These are phyloP conservation scores for Thermophis baileyi DNA, from an alignment of 2,113 vertebrate genomes.

Conservation along the genomic window DNA sequence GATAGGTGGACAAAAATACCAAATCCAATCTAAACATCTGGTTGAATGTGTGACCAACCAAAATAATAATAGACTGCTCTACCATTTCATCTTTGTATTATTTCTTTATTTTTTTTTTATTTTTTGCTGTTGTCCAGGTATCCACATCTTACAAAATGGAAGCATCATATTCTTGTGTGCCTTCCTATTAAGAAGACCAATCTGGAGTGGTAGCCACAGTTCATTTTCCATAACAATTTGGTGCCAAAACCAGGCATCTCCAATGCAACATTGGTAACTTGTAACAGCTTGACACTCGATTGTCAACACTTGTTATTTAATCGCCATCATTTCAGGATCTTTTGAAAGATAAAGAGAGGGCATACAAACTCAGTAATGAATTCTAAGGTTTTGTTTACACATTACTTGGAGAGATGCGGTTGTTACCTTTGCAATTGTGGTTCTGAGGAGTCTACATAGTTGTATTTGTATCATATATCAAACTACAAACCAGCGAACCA, in stretches of 20 bases:
- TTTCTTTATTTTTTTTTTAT: too few species aligned
- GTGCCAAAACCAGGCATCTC: slow-evolving; percentile 10
- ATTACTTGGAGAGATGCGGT: not conserved
- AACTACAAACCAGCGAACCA: not conserved
- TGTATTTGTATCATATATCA: not conserved
- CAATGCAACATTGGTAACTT: slow-evolving; percentile 48
- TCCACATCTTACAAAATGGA: not conserved
- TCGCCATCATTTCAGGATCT: not conserved
- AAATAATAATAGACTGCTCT: not conserved
- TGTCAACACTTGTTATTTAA: not conserved
- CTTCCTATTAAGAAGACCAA: slow-evolving; percentile 17
- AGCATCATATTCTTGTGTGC: not conserved
- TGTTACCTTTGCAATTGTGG: not conserved
- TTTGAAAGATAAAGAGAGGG: slow-evolving; percentile 8
- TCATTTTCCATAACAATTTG: not conserved
- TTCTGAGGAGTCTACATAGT: not conserved
- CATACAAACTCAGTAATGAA: not conserved
- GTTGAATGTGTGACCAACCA: not conserved
- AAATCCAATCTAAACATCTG: not conserved
- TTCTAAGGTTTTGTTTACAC: not conserved
- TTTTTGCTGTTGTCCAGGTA: not conserved
- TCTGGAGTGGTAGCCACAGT: slow-evolving; percentile 9
- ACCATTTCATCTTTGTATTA: not conserved
- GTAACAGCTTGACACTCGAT: slow-evolving; percentile 49
- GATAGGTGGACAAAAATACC: not conserved